Conservation (phyloP, 35 echinoderm and acorn worm species). For the Patiria miniata region DNA sequence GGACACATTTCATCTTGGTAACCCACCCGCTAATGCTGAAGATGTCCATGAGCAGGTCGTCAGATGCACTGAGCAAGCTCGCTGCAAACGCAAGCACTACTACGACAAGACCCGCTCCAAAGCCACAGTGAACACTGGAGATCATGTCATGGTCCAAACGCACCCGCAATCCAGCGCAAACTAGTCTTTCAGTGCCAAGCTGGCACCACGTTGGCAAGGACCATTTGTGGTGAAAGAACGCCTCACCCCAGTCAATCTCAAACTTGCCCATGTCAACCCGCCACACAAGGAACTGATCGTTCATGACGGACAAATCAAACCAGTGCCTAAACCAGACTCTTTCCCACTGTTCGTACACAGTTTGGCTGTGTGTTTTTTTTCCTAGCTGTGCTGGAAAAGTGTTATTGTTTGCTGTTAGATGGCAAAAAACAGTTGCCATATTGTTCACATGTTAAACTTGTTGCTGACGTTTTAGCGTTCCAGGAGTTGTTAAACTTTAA, state of each 20-base stretch:
- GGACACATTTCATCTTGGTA: not conserved
- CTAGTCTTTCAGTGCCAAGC: not conserved
- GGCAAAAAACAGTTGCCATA: too few species aligned
- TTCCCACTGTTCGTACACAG: not conserved
- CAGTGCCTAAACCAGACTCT: not conserved
- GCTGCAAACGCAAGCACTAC: not conserved
- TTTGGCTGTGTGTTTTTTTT: not conserved
- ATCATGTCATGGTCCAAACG: not conserved
- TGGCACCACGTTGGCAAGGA: not conserved
- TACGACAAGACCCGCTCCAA: not conserved
- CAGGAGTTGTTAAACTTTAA: too few species aligned
- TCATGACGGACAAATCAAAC: not conserved
- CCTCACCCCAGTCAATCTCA: not conserved
- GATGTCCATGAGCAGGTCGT: not conserved
- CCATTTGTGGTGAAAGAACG: not conserved
- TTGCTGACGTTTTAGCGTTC: too few species aligned
- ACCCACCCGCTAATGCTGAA: not conserved
- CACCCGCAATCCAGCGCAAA: not conserved
- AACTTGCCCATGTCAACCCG: not conserved
- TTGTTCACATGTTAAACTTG: too few species aligned
- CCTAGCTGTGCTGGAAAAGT: conserved; percentile 5
- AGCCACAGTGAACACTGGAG: not conserved
- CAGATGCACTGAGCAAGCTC: not conserved
- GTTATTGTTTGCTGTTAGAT: not conserved
- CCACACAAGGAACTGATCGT: not conserved